Conservation (phyloP, 1,140 invertebrate species). For the Asobara japonica region DNA sequence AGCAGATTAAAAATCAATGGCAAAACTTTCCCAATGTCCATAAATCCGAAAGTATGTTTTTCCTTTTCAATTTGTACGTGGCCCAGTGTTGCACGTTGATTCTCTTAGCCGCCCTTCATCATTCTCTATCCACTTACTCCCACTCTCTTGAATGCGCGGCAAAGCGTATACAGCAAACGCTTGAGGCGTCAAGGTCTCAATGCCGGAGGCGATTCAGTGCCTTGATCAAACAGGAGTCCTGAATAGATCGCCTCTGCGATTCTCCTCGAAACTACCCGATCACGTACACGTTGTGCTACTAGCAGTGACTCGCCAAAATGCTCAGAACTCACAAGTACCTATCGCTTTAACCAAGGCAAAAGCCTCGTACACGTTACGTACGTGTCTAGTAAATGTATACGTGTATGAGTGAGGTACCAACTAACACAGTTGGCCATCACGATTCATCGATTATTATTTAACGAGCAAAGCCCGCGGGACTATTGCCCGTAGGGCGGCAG, state of each 20-base stretch:
- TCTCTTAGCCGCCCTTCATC: neutral
- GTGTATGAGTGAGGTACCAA: conserved; percentile 1
- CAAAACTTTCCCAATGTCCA: too few species aligned
- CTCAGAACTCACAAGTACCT: conserved; percentile 11
- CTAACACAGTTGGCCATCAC: conserved; percentile 8
- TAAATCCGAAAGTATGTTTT: neutral
- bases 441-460: conserved; percentile 33
- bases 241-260: conserved; percentile 47
- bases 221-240: conserved; percentile 55
- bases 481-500: conserved; percentile 17
- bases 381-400: neutral
- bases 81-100: neutral
- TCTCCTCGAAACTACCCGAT: conserved; percentile 35
- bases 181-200: conserved; percentile 50
- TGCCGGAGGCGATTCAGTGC: conserved; percentile 53
- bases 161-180: conserved; percentile 26
- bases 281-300: conserved; percentile 15
- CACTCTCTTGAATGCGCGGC: neutral
- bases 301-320: conserved; percentile 5
- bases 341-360: conserved; percentile 7
- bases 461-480: conserved; percentile 18
- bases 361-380: neutral
- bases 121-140: neutral
- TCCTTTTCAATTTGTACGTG: neutral
- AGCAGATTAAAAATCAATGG: too few species aligned